Evolutionary conservation across 1,140 invertebrate genomes (phyloP).

Genomic region (Trichonephila clavata): DNA sequence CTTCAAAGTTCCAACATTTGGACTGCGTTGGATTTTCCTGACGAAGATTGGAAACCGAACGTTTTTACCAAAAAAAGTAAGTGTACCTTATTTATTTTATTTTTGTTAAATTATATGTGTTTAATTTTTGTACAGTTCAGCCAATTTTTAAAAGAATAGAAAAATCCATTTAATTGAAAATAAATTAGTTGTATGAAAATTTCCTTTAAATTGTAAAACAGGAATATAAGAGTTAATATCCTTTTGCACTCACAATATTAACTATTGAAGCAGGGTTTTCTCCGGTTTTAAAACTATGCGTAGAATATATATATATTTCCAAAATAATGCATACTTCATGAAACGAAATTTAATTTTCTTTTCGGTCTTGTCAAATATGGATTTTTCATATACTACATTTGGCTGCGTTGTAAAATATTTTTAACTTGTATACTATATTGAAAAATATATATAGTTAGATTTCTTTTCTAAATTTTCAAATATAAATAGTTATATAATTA

Average conservation of each 20-base stretch:
- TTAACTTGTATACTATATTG: background rate
- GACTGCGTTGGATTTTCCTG: background rate
- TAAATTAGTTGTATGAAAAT: too few species aligned
- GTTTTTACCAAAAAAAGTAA: background rate
- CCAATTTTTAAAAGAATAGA: background rate
- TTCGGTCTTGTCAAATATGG: too few species aligned
- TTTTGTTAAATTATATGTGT: background rate
- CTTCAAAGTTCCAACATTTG: background rate
- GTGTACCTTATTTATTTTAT: background rate
- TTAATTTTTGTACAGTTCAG: background rate
- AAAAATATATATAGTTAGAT: background rate
- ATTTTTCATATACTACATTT: background rate
- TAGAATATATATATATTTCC: too few species aligned
- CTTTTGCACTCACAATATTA: too few species aligned
- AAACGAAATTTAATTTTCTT: too few species aligned
- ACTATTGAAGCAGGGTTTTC: too few species aligned
- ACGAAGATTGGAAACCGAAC: background rate
- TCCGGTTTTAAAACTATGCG: too few species aligned
- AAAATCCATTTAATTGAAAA: too few species aligned
- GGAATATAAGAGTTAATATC: too few species aligned
- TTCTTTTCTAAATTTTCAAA: background rate
- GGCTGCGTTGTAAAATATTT: background rate
- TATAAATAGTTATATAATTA: background rate
- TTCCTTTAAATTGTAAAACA: too few species aligned
- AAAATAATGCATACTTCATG: too few species aligned